Percentiles rank a stretch among this genome's conserved stretches.
These are phyloP conservation scores for Drosophila cardini DNA, from an alignment of 1,140 invertebrate species.

Conservation along the genomic window DNA sequence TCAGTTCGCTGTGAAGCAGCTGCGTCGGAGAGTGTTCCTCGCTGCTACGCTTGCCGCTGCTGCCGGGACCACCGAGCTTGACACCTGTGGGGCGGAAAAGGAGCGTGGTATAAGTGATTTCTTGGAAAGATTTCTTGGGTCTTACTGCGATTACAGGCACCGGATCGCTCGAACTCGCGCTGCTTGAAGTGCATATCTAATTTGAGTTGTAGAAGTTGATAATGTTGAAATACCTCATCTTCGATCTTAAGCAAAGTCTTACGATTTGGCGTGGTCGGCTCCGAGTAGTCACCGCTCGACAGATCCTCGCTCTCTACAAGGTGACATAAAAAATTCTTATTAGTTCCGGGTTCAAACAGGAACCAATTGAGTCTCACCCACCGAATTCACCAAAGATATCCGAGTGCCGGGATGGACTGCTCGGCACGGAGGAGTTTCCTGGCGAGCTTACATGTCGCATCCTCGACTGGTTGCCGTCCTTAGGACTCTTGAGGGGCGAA, in stretches of 20 bases:
- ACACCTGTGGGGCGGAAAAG: constrained; percentile 31
- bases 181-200: constrained; percentile 90
- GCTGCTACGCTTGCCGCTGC: constrained; percentile 74
- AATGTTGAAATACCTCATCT: constrained; percentile 87
- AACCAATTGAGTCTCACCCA: constrained; percentile 31
- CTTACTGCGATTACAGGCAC: constrained; percentile 67
- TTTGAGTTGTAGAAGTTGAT: constrained; percentile 88
- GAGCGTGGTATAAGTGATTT: background rate
- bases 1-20: constrained; percentile 56
- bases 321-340: background rate
- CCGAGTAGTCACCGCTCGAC: constrained; percentile 83
- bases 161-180: constrained; percentile 88
- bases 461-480: constrained; percentile 60
- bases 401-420: constrained; percentile 88
- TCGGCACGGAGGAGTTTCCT: constrained; percentile 87
- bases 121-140: background rate
- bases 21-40: constrained; percentile 74
- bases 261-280: constrained; percentile 77
- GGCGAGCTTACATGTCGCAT: constrained; percentile 68
- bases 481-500: constrained; percentile 75
- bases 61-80: constrained; percentile 66
- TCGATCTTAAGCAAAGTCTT: constrained; percentile 78
- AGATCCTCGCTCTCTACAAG: constrained; percentile 81
- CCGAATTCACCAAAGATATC: constrained; percentile 86
- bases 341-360: background rate